Evolutionary conservation across 2,113 vertebrate species (phyloP), one percentile per base, ranked within the genome.

Genomic region (Amblyornis subalaris): DNA sequence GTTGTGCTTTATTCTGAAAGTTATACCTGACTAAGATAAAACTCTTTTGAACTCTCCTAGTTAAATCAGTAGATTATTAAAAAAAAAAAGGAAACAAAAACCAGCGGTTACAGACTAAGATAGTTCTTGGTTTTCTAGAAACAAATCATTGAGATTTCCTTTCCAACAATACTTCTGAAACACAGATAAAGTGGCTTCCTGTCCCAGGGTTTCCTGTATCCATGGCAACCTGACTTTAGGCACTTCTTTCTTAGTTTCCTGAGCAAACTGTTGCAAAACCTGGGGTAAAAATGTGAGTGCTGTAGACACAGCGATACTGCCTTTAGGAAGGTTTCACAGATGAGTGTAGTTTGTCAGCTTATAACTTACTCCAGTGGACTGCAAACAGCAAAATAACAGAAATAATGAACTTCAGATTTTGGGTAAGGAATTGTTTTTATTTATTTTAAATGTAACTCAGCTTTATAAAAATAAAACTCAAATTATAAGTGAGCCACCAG

Each of bases 191-290:
- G 92, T 97, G 92, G 85, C 97, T 98, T 98, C 98, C 98, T 97
- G 97, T 96, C 96, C 88, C 96, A 95, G 92, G 79, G 81, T 98
- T 98, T 98, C 98, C 98, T 98, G 98, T 98, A 97, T 98, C 98
- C 98, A 98, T 98, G 97, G 97, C 88, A 98, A 98, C 98, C 79
- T 89, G 93, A 96, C 83, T 98, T 97, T 94, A 96, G 89, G 95
- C 92, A 95, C 89, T 97, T 93, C 78, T 93, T 81, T 80, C 65
- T 86, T 60, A 78, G 89, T 97, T 98, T 98, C 98, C 98, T 98
- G 98, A 96, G 64, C 55, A 55, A 97, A 94, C 75, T 80, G 89
- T 95, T 96, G 72, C 70, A 62, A 90, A 79, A 92, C 81, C 77
- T 81, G 72, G 38, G 66, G 58, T 89, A 77, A 93, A 96, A 84